Evolutionary conservation across 2,888 invertebrate species (phyloP).

Genomic region (Cephus pulcher): DNA sequence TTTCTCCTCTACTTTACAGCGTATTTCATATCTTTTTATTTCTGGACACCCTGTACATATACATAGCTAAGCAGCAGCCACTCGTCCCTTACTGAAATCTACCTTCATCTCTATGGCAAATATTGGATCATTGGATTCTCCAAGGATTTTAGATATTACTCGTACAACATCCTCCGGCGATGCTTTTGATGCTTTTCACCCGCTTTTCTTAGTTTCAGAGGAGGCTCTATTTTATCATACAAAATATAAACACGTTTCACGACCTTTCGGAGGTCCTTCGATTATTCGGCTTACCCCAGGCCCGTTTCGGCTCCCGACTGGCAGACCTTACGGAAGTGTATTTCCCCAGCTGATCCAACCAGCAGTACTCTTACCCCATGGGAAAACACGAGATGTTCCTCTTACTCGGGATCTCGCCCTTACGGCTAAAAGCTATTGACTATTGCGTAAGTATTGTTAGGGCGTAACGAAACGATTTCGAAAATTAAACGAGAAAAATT

Average conservation of each 20-base stretch:
- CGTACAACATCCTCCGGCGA: slow-evolving; percentile 46
- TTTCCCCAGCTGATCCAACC: not conserved
- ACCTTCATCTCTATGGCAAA: slow-evolving; percentile 57
- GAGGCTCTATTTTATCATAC: slow-evolving; percentile 2
- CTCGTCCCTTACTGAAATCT: slow-evolving; percentile 27
- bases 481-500: not conserved
- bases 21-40: too few species aligned
- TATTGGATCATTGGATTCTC: slow-evolving; percentile 57
- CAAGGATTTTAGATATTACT: slow-evolving; percentile 58
- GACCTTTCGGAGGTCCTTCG: not conserved
- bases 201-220: slow-evolving; percentile 3
- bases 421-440: not conserved
- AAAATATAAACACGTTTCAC: not conserved
- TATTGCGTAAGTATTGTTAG: not conserved
- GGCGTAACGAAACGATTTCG: not conserved
- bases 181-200: slow-evolving; percentile 43
- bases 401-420: not conserved
- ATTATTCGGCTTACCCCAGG: not conserved
- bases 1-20: too few species aligned
- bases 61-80: not conserved
- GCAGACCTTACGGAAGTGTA: not conserved
- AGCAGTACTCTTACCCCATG: not conserved
- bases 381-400: not conserved
- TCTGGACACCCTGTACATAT: not conserved
- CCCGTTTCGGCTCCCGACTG: not conserved